Evolutionary conservation across 2,888 invertebrate species (phyloP).

Genomic region (Proisotoma minuta): DNA sequence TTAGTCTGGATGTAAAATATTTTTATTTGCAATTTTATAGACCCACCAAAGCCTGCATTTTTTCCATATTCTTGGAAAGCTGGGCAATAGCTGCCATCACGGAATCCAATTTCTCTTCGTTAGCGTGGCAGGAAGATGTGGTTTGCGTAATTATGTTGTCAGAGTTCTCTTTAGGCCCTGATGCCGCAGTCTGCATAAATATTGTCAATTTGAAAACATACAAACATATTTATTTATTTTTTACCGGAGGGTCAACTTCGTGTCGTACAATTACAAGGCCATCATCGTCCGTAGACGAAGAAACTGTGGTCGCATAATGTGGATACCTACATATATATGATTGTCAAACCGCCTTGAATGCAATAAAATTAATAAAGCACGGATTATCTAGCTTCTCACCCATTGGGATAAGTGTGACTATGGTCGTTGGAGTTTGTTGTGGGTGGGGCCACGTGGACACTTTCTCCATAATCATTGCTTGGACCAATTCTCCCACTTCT

Average conservation of each 20-base stretch:
- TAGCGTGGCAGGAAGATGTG: background rate
- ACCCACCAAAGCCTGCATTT: slow-evolving; percentile 29
- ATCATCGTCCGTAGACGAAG: background rate
- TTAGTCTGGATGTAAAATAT: background rate
- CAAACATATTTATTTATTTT: too few relatives aligned
- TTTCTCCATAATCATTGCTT: background rate
- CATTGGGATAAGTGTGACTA: too few relatives aligned
- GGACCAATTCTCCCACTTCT: background rate
- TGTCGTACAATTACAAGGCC: background rate
- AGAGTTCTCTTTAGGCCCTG: background rate
- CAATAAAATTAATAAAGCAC: too few relatives aligned
- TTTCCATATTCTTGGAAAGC: slow-evolving; percentile 26
- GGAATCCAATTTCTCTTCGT: slow-evolving; percentile 8
- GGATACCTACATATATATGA: background rate
- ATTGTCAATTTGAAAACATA: too few relatives aligned
- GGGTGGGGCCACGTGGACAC: background rate
- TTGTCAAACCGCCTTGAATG: too few relatives aligned
- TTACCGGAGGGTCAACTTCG: slow-evolving; percentile 2
- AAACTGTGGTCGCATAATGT: background rate
- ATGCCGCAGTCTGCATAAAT: too few relatives aligned
- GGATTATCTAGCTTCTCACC: too few relatives aligned
- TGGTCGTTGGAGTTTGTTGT: background rate
- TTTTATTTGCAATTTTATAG: background rate
- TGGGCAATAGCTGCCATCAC: slow-evolving; percentile 24
- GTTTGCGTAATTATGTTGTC: background rate